Evolutionary conservation across 2,797 vertebrate genomes (phyloP), one percentile per base, ranked within the genome.

Genomic region (Oryzias sinensis): DNA sequence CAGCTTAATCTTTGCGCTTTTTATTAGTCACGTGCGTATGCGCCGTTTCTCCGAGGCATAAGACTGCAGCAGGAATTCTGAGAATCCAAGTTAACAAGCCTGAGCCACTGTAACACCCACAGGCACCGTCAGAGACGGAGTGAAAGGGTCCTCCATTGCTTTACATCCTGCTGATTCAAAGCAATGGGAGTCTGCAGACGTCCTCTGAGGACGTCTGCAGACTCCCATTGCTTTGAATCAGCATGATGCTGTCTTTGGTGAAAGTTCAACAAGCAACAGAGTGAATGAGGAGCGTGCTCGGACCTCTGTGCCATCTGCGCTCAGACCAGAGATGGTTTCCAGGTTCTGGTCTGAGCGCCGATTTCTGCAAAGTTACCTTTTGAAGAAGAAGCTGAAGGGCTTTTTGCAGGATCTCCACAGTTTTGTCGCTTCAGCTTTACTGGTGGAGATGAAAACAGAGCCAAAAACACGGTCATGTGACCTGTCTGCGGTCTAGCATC

Each of bases 51-150:
- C 56, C 53, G 47, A 81, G 69, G 82, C 76, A 78, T 74, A 69
- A 76, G 73, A 81, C 82, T 75, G 73, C 68, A 58, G 61, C 47
- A 86, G 74, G 89, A 92, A 92, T 92, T 82, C 83, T 62, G 79
- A 73, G 86, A 88, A 91, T 91, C 80, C 76, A 69, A 67, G 76
- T 89, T 83, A 87, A 84, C 82, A 84, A 86, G 88, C 87, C 86
- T 85, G 70, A 89, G 85, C 78, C 85, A 77, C 78, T 87, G 81
- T 77, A 83, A 66, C 63, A 80, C 78, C 81, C 79, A 17, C 63
- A 82, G 80, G 82, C 78, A 68, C 69, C 57, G 81, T 81, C 62
- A 77, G n/a, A 46, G 55, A 50, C 48, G 24, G 46, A 56, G 25
- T 2, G 33, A 62, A 68, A 52, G 44, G n/a, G 7, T 37, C 25